These are phyloP conservation scores for Zaprionus africanus DNA, from an alignment of 1,140 invertebrate genomes.

Conservation along the genomic window DNA sequence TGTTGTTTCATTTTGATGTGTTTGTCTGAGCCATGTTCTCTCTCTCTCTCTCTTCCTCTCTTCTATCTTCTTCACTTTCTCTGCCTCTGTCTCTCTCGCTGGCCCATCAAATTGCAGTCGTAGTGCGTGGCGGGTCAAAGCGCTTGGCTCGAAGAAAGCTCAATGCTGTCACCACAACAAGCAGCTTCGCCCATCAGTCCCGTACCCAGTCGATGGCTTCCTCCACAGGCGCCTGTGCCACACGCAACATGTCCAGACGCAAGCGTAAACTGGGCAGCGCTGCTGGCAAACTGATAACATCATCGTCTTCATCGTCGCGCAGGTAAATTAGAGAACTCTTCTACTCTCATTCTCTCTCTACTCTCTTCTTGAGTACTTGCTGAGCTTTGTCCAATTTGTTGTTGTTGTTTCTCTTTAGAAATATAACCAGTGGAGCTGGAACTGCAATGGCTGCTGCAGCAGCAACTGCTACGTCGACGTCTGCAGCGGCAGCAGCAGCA, in stretches of 20 bases:
- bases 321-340: conserved; percentile 59
- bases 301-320: conserved; percentile 22
- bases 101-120: conserved; percentile 48
- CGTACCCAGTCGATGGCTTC: conserved; percentile 21
- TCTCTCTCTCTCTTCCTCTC: conserved; percentile 14
- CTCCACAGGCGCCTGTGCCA: conserved; percentile 11
- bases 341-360: not conserved
- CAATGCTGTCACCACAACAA: conserved; percentile 15
- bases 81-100: conserved; percentile 1
- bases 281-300: conserved; percentile 31
- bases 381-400: conserved; percentile 29
- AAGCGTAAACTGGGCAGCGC: conserved; percentile 52
- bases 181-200: conserved; percentile 19
- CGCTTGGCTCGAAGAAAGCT: conserved; percentile 61
- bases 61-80: conserved; percentile 29
- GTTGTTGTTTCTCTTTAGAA: conserved; percentile 50
- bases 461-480: conserved; percentile 19
- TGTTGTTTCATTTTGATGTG: conserved; percentile 26
- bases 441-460: conserved; percentile 2
- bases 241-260: conserved; percentile 57
- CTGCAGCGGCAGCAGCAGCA: conserved; percentile 11
- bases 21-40: conserved; percentile 40
- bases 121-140: conserved; percentile 51
- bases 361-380: conserved; percentile 1
- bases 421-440: conserved; percentile 20